Percentiles rank a stretch among this genome's conserved stretches.
These are phyloP conservation scores for Conger conger DNA, from an alignment of 2,113 vertebrate genomes.

Conservation along the genomic window DNA sequence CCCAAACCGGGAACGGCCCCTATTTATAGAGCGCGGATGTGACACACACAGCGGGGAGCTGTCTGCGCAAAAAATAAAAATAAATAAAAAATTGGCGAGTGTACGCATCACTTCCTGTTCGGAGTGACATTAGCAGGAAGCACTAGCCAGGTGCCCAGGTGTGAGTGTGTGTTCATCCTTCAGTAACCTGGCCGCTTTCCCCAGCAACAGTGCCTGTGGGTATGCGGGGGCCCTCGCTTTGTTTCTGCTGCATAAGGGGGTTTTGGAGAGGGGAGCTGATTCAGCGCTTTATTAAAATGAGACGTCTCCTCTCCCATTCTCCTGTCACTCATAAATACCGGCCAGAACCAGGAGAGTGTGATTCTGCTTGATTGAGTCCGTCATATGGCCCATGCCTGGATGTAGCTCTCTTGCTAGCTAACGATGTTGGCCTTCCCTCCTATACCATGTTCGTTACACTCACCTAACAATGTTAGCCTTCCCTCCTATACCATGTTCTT, in stretches of 20 bases:
- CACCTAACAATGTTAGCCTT: too few relatives aligned
- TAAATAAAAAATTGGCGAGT: not conserved
- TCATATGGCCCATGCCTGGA: too few relatives aligned
- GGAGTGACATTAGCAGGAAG: not conserved
- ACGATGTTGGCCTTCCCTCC: too few relatives aligned
- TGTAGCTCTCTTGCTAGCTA: too few relatives aligned
- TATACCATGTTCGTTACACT: too few relatives aligned
- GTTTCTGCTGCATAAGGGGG: too few relatives aligned
- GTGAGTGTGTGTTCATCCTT: not conserved
- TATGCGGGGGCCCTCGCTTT: too few relatives aligned
- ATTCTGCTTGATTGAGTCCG: not conserved
- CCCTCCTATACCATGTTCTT: too few relatives aligned
- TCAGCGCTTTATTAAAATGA: not conserved
- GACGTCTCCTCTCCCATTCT: not conserved
- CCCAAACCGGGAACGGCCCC: not conserved
- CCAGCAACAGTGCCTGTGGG: too few relatives aligned
- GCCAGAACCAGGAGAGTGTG: not conserved
- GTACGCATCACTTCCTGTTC: not conserved
- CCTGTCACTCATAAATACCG: not conserved
- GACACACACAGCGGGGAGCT: not conserved
- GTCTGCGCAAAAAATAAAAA: not conserved
- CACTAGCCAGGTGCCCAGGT: too few relatives aligned
- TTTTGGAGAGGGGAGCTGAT: not conserved
- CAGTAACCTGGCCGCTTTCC: not conserved
- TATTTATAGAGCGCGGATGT: slow-evolving; percentile 15